Conservation (phyloP, 2,888 invertebrate species). For the Actias luna region DNA sequence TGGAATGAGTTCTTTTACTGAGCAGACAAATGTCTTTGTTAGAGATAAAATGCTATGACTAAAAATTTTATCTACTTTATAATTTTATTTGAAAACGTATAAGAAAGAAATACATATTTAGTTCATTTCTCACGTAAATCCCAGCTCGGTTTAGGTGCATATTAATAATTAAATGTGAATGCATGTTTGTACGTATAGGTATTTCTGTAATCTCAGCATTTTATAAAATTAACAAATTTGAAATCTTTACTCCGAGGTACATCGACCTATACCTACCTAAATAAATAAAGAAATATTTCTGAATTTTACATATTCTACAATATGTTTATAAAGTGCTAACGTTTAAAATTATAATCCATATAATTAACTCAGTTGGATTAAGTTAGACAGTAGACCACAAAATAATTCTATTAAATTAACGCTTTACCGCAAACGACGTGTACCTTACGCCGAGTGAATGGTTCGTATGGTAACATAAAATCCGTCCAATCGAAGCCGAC, state of each 20-base stretch:
- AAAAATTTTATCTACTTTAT: background rate
- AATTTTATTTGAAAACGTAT: too few relatives aligned
- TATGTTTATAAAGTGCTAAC: background rate
- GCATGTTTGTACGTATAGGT: too few relatives aligned
- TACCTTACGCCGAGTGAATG: constrained; percentile 46
- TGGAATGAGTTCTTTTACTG: constrained; percentile 25
- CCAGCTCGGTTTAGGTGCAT: too few relatives aligned
- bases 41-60: background rate
- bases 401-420: constrained; percentile 66
- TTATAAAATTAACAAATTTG: too few relatives aligned
- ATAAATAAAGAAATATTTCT: background rate
- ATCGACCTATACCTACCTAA: background rate
- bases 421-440: constrained; percentile 58
- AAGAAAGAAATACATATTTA: background rate
- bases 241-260: background rate
- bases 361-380: background rate
- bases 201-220: too few relatives aligned
- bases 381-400: constrained; percentile 47
- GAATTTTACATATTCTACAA: background rate
- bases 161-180: too few relatives aligned
- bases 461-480: constrained; percentile 68
- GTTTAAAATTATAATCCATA: background rate
- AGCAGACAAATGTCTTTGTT: constrained; percentile 1
- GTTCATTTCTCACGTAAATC: background rate
- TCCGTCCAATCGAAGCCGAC: constrained; percentile 72